phyloP scores from a whole-genome alignment of 2,113 vertebrate species.

The Egretta garzetta region DNA sequence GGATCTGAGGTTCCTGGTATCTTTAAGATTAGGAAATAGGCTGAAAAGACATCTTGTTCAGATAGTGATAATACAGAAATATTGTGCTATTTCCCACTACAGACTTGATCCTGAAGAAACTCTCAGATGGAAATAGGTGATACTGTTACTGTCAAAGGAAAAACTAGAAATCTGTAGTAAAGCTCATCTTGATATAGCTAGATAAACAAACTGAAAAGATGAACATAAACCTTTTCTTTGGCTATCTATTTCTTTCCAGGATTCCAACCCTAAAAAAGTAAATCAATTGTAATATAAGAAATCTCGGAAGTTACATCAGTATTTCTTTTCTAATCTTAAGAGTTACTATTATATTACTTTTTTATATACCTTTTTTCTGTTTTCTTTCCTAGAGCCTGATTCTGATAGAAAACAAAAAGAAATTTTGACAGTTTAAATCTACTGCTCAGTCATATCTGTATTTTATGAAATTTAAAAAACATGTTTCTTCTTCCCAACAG shows the following conservation, averaged over 20 bases:
- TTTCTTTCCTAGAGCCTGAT: neutral
- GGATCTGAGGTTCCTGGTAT: neutral
- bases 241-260: neutral
- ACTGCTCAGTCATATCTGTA: neutral
- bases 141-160: neutral
- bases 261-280: neutral
- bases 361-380: neutral
- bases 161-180: neutral
- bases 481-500: neutral
- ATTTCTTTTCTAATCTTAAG: neutral
- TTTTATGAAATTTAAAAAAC: neutral
- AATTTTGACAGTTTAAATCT: neutral
- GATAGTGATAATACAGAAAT: neutral
- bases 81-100: neutral
- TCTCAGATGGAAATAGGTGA: neutral
- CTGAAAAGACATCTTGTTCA: constrained; percentile 46
- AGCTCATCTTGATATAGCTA: neutral
- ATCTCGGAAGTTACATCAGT: neutral
- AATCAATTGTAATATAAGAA: neutral
- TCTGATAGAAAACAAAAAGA: neutral
- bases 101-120: neutral
- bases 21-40: constrained; percentile 44
- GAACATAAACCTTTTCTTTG: neutral
- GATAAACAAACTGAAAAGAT: neutral
- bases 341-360: neutral